phyloP scores from a whole-genome alignment of 2,888 invertebrate species.

The Nysson spinosus region DNA sequence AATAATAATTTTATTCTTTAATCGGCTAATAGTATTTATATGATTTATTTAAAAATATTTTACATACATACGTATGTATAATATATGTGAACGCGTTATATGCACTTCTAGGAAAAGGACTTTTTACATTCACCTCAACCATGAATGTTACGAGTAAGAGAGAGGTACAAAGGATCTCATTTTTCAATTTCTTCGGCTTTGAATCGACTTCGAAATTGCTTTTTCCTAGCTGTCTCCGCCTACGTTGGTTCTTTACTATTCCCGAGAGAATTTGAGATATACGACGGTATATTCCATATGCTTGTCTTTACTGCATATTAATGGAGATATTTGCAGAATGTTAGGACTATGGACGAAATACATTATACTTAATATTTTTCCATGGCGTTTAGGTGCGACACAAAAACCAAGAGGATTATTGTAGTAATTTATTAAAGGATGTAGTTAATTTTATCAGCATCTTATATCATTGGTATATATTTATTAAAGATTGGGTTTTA shows the following conservation, averaged over 20 bases:
- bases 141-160: slow-evolving; percentile 7
- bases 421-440: too few relatives aligned
- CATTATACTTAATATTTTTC: too few relatives aligned
- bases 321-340: slow-evolving; percentile 1
- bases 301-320: slow-evolving; percentile 3
- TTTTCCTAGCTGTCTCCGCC: not conserved
- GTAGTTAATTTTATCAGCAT: too few relatives aligned
- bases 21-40: too few relatives aligned
- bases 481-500: too few relatives aligned
- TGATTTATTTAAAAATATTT: too few relatives aligned
- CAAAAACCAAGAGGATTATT: too few relatives aligned
- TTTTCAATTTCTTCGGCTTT: slow-evolving; percentile 34
- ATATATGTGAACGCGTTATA: not conserved
- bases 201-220: slow-evolving; percentile 33
- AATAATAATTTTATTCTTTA: too few relatives aligned
- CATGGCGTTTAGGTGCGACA: too few relatives aligned
- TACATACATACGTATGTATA: not conserved
- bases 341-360: not conserved
- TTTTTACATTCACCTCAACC: not conserved
- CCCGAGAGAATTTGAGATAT: not conserved
- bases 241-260: not conserved
- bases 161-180: slow-evolving; percentile 23
- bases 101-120: not conserved
- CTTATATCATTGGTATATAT: too few relatives aligned
- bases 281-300: not conserved